Percentiles rank a stretch among this genome's conserved stretches.
phyloP scores from a whole-genome alignment of 2,888 invertebrate genomes.

The Xylocampa areola region DNA sequence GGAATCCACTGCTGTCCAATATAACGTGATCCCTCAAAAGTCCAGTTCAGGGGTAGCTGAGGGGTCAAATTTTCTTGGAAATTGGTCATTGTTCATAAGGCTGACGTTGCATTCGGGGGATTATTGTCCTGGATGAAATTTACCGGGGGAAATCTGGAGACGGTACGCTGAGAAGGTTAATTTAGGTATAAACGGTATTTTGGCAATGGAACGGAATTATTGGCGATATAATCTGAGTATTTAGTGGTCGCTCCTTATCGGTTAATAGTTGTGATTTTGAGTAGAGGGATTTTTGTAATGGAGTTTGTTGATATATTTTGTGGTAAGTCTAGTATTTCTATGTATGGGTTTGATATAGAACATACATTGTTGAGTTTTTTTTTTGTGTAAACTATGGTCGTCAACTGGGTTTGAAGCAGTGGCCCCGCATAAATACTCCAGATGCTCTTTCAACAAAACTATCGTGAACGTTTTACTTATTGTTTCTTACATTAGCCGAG shows the following conservation, averaged over 20 bases:
- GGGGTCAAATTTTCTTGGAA: slow-evolving; percentile 58
- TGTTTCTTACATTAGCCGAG: too few species aligned
- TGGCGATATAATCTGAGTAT: slow-evolving; percentile 51
- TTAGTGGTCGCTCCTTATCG: slow-evolving; percentile 24
- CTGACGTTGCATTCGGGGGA: slow-evolving; percentile 76
- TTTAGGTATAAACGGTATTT: slow-evolving; percentile 72
- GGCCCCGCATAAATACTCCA: too few species aligned
- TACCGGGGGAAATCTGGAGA: slow-evolving; percentile 70
- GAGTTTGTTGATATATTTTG: slow-evolving; percentile 1
- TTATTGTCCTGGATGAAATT: slow-evolving; percentile 75
- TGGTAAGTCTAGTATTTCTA: neutral
- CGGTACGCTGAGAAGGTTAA: slow-evolving; percentile 66
- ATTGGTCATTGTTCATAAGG: slow-evolving; percentile 60
- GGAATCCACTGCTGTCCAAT: slow-evolving; percentile 63
- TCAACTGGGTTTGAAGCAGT: too few species aligned
- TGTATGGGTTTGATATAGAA: neutral
- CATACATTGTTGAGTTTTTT: too few species aligned
- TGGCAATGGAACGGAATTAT: slow-evolving; percentile 59
- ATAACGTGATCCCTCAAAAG: slow-evolving; percentile 46
- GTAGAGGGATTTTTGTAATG: neutral
- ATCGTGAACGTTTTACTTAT: too few species aligned
- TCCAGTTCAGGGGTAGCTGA: slow-evolving; percentile 11
- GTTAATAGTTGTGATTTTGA: slow-evolving; percentile 32
- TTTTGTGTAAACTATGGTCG: too few species aligned
- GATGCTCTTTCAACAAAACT: too few species aligned